Evolutionary conservation across 2,797 vertebrate genomes (phyloP), one percentile per base, ranked within the genome.

Genomic region (Arctocebus calabarensis): DNA sequence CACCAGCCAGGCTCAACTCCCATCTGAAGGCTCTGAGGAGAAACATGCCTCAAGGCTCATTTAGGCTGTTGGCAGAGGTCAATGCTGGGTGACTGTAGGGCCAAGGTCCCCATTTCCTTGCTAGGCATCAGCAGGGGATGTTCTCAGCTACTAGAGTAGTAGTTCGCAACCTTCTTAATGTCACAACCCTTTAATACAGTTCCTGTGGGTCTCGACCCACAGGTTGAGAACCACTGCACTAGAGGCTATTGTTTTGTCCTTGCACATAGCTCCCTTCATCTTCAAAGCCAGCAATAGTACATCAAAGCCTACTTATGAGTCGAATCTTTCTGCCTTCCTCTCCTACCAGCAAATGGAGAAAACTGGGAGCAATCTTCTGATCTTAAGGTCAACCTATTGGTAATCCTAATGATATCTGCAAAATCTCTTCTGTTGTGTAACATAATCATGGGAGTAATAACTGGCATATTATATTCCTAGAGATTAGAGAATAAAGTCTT

Each of bases 221-320:
- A 52, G 48, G 48, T 52, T 52, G 48, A 52, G 48, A 52, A 52
- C 48, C 48, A 16, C 48, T 16, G 12, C 11, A 5, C 12, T 7
- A 22, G 34, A 37, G 45, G 32, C 13, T 17, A 13, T 23, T n/a
- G 13, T 13, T 5, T 7, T 37, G 40, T 14, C 5, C 8, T 75
- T 10, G 8, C 0, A 34, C 0, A 0, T 6, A 7, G 32, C 2
- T 83, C 32, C n/a, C 16, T 79, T 16, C 11, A 4, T 1, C 48
- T 37, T 79, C 70, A 86, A 55, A 94, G 22, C 40, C 59, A 88
- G 48, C 16, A 57, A 14, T 4, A 27, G 55, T 19, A 7, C 19
- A 43, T 16, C 48, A 57, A 45, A 13, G 66, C 37, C 48, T 84
- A 29, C n/a, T 59, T n/a, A 7, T 12, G 19, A 22, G 32, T 32